phyloP scores from a whole-genome alignment of 1,140 invertebrate genomes.

The Wiebesia pumilae region DNA sequence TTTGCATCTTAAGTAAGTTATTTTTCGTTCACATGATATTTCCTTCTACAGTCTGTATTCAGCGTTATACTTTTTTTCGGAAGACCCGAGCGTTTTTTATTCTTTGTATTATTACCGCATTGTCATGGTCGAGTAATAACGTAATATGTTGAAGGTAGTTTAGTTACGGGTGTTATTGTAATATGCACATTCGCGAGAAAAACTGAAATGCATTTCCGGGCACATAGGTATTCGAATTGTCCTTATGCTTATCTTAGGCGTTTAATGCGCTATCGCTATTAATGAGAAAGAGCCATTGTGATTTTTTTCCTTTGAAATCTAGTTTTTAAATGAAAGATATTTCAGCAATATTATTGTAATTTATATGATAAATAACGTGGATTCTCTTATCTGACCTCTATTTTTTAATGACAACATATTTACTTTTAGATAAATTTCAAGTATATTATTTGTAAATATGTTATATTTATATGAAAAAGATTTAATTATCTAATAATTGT shows the following conservation, averaged over 20 bases:
- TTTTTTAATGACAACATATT: too few species aligned
- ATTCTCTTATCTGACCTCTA: too few species aligned
- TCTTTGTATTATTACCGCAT: constrained; percentile 9
- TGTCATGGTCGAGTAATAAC: constrained; percentile 18
- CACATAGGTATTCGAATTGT: constrained; percentile 13
- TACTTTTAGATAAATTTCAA: too few species aligned
- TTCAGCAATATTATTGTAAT: constrained; percentile 3
- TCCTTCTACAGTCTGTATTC: not conserved
- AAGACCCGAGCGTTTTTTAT: not conserved
- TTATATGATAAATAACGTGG: too few species aligned
- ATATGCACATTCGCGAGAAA: not conserved
- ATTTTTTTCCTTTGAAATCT: constrained; percentile 19
- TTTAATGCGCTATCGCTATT: not conserved
- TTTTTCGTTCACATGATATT: not conserved
- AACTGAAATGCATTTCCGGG: constrained; percentile 26
- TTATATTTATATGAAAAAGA: too few species aligned
- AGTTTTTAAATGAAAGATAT: not conserved
- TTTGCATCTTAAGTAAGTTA: not conserved
- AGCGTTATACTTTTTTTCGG: not conserved
- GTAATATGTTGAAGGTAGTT: not conserved
- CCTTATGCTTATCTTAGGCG: constrained; percentile 14
- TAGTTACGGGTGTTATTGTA: not conserved
- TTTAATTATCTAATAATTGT: too few species aligned
- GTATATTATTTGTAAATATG: too few species aligned
- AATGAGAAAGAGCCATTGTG: constrained; percentile 37